Evolutionary conservation across 2,113 vertebrate genomes (phyloP).

Genomic region (Lepus americanus): DNA sequence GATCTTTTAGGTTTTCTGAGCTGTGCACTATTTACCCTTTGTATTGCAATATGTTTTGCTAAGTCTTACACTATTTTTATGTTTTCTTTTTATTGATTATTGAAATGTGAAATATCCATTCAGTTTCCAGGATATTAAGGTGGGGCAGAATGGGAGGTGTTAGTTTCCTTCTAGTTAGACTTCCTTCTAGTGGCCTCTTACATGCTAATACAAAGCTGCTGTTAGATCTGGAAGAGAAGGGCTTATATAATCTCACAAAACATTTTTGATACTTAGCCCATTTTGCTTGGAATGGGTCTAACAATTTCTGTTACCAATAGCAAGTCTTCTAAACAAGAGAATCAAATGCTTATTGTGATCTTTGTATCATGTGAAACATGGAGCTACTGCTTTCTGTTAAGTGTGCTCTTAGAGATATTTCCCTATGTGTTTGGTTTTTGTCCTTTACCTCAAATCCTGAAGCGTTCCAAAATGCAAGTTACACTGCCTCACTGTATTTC

Average conservation of each 20-base stretch:
- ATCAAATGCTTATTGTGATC: neutral
- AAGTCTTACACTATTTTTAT: neutral
- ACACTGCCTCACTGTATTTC: neutral
- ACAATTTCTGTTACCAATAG: neutral
- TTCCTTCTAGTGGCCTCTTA: neutral
- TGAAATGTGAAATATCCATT: neutral
- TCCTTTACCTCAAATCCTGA: neutral
- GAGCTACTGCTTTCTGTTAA: neutral
- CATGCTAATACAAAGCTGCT: neutral
- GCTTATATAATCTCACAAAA: accelerated
- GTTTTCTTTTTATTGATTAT: neutral
- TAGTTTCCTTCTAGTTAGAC: neutral
- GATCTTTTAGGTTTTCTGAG: neutral
- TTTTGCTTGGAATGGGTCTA: neutral
- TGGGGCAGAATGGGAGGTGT: too few relatives aligned
- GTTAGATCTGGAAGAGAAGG: neutral
- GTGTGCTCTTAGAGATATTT: neutral
- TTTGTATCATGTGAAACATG: neutral
- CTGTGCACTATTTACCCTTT: neutral
- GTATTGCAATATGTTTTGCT: neutral
- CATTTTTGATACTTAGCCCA: too few relatives aligned
- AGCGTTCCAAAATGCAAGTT: neutral
- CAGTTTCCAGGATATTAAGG: neutral
- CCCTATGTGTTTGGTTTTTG: neutral
- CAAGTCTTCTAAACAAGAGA: neutral